phyloP scores from a whole-genome alignment of 2,797 vertebrate genomes.

The Sebastes baramenuke region DNA sequence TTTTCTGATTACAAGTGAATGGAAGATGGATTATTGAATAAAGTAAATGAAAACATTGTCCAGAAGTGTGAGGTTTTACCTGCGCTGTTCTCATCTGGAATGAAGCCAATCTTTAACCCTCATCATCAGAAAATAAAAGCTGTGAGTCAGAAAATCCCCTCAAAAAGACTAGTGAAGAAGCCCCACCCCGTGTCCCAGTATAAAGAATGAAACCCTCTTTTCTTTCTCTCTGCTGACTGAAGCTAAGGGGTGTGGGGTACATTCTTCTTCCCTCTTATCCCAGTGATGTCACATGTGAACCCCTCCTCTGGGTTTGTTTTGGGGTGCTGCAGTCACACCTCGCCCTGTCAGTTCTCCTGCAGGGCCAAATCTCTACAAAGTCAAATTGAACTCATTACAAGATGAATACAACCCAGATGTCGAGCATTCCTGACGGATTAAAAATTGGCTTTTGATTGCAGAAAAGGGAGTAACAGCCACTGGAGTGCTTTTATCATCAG shows the following conservation, averaged over 20 bases:
- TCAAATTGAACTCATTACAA: not conserved
- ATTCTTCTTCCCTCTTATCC: constrained; percentile 1
- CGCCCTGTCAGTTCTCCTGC: not conserved
- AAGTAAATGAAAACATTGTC: constrained; percentile 8
- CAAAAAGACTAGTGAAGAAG: not conserved
- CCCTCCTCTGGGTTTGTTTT: not conserved
- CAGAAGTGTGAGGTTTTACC: not conserved
- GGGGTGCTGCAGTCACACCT: constrained; percentile 15
- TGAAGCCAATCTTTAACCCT: constrained; percentile 2
- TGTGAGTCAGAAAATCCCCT: constrained; percentile 32
- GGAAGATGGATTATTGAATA: constrained; percentile 28
- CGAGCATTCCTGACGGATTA: constrained; percentile 4
- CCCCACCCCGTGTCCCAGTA: constrained; percentile 44
- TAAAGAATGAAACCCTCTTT: not conserved
- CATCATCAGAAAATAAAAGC: constrained; percentile 4
- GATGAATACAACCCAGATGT: constrained; percentile 42
- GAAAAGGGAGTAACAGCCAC: not conserved
- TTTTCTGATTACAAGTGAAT: constrained; percentile 36
- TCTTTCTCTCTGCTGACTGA: constrained; percentile 21
- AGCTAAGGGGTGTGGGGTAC: not conserved
- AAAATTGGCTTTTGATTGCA: constrained; percentile 1
- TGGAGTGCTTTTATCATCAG: not conserved
- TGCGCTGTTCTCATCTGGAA: constrained; percentile 12
- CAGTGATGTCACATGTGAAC: constrained; percentile 37
- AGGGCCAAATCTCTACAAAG: not conserved